Percentiles rank a stretch among this genome's conserved stretches.
Evolutionary conservation across 2,888 invertebrate genomes (phyloP).

Genomic region (Lacanobia wlatinum): DNA sequence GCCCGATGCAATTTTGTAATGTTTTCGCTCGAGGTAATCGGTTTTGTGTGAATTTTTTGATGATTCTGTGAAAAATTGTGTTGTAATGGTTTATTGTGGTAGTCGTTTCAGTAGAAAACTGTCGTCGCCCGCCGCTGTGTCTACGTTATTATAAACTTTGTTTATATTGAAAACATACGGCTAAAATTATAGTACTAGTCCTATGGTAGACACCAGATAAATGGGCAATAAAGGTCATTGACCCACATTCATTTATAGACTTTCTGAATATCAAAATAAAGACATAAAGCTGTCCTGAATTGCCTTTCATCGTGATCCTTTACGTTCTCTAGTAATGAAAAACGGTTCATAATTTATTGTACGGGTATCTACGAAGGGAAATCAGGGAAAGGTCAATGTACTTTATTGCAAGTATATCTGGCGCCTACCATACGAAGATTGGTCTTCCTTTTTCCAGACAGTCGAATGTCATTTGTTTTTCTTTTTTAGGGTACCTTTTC

Average conservation of each 20-base stretch:
- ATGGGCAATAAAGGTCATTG: too few species aligned
- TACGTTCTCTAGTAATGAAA: too few species aligned
- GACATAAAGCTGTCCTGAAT: too few species aligned
- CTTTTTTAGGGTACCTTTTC: not conserved
- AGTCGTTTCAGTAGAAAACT: not conserved
- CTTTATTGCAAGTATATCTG: too few species aligned
- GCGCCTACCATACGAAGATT: not conserved
- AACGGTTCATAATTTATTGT: too few species aligned
- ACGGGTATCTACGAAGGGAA: too few species aligned
- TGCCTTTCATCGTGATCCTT: too few species aligned
- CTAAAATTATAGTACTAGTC: not conserved
- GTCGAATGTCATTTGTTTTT: not conserved
- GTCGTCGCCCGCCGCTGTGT: not conserved
- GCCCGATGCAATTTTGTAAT: constrained; percentile 50
- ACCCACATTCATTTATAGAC: too few species aligned
- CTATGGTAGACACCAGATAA: too few species aligned
- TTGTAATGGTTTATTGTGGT: not conserved
- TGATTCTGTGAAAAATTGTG: constrained; percentile 17
- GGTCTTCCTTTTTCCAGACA: too few species aligned
- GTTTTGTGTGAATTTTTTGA: constrained; percentile 12
- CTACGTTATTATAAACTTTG: not conserved
- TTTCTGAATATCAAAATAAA: too few species aligned
- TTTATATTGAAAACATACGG: not conserved
- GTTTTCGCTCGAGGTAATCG: constrained; percentile 35
- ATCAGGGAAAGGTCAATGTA: too few species aligned